Base-by-base conservation (phyloP, 2,797 vertebrate species). In the Acrossocheilus wenchowensis region DNA sequence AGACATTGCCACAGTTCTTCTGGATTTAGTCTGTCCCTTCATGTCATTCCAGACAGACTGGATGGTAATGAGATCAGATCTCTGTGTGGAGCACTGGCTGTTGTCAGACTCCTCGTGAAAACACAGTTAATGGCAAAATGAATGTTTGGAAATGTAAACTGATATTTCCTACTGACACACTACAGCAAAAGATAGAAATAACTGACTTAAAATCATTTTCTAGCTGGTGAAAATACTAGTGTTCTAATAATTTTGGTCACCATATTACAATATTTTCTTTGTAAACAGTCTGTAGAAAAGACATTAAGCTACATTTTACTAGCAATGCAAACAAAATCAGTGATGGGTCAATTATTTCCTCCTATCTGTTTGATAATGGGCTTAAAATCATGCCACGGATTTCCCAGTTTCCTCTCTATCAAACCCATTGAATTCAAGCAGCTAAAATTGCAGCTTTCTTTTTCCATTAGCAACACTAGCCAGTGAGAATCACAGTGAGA, bases 401-500 rank as follows among this genome's bases (percentile, higher is more conserved):
- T 78, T 48, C 30, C 41, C 43, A n/a, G 34, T 78, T 84, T 66
- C 60, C 73, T 66, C 45, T 84, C 23, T 14, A 30, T 83, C 60
- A 68, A 77, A 52, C 73, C 73, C 73, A 77, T 6, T 52, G 34
- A 26, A 66, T 26, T 78, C 83, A 69, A 43, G 30, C 72, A 66
- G 60, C 73, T 34, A 79, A 72, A 69, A 69, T 30, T 43, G n/a
- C 83, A 77, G 73, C 60, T 54, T 81, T 79, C 19, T 57, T 71
- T 72, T 60, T 69, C 66, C 77, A 85, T 85, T 85, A 80, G 77
- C 84, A 80, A 80, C 66, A 72, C 50, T 60, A 79, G 75, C 74
- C 74, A 79, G 83, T 57, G 93, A 90, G 93, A 90, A 87, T 86
- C 91, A 92, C 91, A 92, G 93, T 91, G 92, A 93, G 91, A 89